Evolutionary conservation across 2,113 vertebrate genomes (phyloP), one percentile per base, ranked within the genome.

Genomic region (Aviceda subcristata): DNA sequence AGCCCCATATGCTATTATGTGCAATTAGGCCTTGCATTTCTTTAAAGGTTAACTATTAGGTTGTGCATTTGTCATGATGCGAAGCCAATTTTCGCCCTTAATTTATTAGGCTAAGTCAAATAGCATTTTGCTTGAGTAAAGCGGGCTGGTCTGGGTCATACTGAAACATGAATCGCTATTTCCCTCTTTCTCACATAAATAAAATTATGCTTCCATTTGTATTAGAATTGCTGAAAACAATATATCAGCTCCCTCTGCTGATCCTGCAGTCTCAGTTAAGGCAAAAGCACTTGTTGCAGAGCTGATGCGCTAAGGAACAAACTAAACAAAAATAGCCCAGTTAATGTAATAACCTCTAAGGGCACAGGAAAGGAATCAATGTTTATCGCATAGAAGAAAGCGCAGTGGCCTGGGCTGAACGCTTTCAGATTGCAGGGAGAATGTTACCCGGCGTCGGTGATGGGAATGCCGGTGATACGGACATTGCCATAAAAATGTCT

Each of bases 171-270:
- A 84, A 91, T 84, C 19, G 32, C 71, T 63, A 36, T 78, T 94
- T 90, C 88, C 82, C 71, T 73, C 62, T 78, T 88, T 77, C 82
- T 85, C 19, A 2, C 60, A 80, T 87, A 94, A 94, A 96, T 92
- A 95, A 79, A 95, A 67, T 45, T 34, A 43, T 18, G 24, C 55
- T 95, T 72, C 79, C 60, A 51, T 84, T 93, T 94, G 2, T 72
- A 6, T 92, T 38, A 26, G 86, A 84, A 36, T 34, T 64, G 76
- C 64, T 1, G 86, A 89, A 87, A 91, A 81, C 69, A 91, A 91
- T 41, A 78, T 75, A 78, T 91, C 88, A 79, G 91, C 94, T 94
- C 91, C 96, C 94, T 95, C 94, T 95, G 95, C 89, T 87, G 97
- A 94, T 74, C 34, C 94, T 72, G 74, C 73, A 39, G 51, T 21